phyloP scores from a whole-genome alignment of 2,113 vertebrate species.

The Jacana jacana region DNA sequence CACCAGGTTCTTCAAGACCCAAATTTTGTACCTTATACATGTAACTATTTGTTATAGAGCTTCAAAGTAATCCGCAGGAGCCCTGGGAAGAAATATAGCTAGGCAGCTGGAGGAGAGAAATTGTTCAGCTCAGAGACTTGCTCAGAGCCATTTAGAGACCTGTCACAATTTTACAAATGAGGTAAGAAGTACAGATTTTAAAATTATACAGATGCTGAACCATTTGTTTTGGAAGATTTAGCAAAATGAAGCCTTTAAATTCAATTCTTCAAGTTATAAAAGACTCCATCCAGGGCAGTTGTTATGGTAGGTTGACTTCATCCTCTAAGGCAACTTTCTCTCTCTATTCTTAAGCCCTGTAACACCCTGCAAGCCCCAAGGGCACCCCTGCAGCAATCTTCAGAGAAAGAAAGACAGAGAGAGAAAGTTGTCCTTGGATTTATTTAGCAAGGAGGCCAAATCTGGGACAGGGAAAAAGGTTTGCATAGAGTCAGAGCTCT shows the following conservation, averaged over 20 bases:
- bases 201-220: slow-evolving; percentile 17
- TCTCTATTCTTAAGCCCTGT: not conserved
- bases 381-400: slow-evolving; percentile 40
- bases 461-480: slow-evolving; percentile 29
- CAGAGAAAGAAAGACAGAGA: slow-evolving; percentile 36
- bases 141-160: not conserved
- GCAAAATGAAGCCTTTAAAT: slow-evolving; percentile 4
- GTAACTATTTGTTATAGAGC: not conserved
- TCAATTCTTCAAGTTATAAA: not conserved
- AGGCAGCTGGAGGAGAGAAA: not conserved
- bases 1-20: not conserved
- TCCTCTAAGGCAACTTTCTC: not conserved
- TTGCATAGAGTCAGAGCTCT: slow-evolving; percentile 26
- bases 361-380: slow-evolving; percentile 20
- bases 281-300: not conserved
- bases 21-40: not conserved
- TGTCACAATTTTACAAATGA: slow-evolving; percentile 6
- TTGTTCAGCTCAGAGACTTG: not conserved
- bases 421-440: slow-evolving; percentile 54
- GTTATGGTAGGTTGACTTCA: not conserved
- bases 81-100: not conserved
- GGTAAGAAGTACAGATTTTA: not conserved
- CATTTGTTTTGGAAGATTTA: slow-evolving; percentile 9
- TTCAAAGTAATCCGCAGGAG: not conserved
- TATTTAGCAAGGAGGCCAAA: slow-evolving; percentile 52